Evolutionary conservation across 2,797 vertebrate species (phyloP).

Genomic region (Muscicapa comitata): DNA sequence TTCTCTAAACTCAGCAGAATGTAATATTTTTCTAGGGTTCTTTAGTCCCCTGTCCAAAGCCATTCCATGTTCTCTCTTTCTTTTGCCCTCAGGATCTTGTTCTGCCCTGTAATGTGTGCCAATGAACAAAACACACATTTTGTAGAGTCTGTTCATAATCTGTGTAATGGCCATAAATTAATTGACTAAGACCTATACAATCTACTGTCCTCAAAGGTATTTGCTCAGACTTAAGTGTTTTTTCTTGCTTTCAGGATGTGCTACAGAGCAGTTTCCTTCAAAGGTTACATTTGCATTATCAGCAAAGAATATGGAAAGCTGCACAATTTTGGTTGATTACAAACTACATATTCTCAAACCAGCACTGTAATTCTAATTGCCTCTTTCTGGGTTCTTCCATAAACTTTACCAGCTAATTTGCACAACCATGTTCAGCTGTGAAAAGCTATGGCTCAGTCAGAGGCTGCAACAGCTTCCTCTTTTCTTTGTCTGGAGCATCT

Average conservation of each 20-base stretch:
- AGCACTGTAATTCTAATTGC: constrained; percentile 72
- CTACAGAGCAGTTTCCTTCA: constrained; percentile 64
- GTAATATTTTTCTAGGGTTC: not conserved
- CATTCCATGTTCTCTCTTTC: not conserved
- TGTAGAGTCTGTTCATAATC: not conserved
- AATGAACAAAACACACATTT: not conserved
- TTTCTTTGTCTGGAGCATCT: constrained; percentile 79
- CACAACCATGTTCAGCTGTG: constrained; percentile 73
- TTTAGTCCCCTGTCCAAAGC: not conserved
- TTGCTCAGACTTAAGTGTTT: not conserved
- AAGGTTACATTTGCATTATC: constrained; percentile 76
- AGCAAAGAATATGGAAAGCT: constrained; percentile 78
- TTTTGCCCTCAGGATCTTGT: not conserved
- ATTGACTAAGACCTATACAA: not conserved
- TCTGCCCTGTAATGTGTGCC: not conserved
- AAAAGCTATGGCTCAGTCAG: constrained; percentile 68
- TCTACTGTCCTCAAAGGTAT: not conserved
- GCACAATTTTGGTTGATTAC: constrained; percentile 81
- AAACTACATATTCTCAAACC: constrained; percentile 64
- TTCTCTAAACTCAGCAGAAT: not conserved
- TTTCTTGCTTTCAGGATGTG: constrained; percentile 59
- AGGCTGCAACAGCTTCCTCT: constrained; percentile 73
- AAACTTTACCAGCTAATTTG: constrained; percentile 75
- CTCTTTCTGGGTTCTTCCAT: constrained; percentile 73
- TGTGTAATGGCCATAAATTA: not conserved